phyloP scores from a whole-genome alignment of 37 sponge, comb jelly and placozoan species.

The Crambe crambe region DNA sequence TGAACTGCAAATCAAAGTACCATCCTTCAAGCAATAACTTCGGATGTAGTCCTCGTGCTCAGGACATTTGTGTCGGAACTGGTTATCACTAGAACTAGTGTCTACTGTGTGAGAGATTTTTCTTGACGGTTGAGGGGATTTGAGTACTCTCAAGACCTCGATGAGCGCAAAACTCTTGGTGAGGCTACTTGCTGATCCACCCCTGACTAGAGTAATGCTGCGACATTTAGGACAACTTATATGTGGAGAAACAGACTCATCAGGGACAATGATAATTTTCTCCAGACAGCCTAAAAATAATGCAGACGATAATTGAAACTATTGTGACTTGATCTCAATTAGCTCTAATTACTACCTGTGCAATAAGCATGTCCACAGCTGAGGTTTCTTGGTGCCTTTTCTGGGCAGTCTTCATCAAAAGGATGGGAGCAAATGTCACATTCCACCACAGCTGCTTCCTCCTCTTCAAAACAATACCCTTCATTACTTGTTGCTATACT shows the following conservation, averaged over 20 bases:
- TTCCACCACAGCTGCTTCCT: slow-evolving; percentile 8
- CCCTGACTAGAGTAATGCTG: background rate
- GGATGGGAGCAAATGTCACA: slow-evolving; percentile 34
- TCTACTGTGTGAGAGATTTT: background rate
- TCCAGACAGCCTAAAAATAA: slow-evolving; percentile 22
- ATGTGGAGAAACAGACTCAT: background rate
- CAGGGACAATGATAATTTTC: background rate
- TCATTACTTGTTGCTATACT: no score
- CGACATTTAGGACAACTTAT: slow-evolving; percentile 45
- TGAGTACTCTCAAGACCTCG: background rate
- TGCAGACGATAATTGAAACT: background rate
- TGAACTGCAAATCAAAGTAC: slow-evolving; percentile 36
- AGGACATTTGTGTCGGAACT: background rate
- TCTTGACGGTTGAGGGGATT: background rate
- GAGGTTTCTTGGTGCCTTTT: slow-evolving; percentile 33
- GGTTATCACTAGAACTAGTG: background rate
- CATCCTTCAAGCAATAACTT: slow-evolving; percentile 43
- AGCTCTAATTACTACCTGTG: slow-evolving; percentile 51
- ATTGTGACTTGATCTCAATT: background rate
- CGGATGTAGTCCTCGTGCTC: slow-evolving; percentile 48
- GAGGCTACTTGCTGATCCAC: background rate
- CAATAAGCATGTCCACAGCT: slow-evolving; percentile 53
- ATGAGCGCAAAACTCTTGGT: slow-evolving; percentile 35
- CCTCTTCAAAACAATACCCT: background rate
- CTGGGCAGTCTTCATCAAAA: slow-evolving; percentile 1